Base-by-base conservation (phyloP, 2,888 invertebrate genomes). In the Agonopterix subpropinquella region DNA sequence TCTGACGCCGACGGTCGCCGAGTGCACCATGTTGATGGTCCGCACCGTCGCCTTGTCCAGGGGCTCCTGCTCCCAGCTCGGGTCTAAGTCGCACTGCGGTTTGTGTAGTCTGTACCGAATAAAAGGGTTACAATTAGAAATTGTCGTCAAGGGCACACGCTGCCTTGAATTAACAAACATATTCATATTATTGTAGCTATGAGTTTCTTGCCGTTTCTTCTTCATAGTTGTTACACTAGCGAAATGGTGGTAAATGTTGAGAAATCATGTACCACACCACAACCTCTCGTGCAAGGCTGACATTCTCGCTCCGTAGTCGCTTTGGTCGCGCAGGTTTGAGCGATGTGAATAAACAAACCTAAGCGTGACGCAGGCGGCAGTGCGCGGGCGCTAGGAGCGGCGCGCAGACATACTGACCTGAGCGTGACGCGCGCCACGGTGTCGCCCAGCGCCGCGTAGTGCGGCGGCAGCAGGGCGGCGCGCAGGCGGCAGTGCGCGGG, bases 61-160 rank as follows among this genome's bases (percentile, higher is more conserved):
- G 41, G 91, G 87, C 62, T 94, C 93, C 47, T 92, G 91, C 58
- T 92, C 92, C 97, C 97, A 97, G 45, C 92, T 90, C 2, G 90
- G 80, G 56, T 94, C 93, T 41, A 97, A 74, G 71, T 93, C 93
- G 70, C 96, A 97, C 45, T 93, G 93, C 0, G 98, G 97, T 48
- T 94, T 92, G 64, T 92, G 88, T 13, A 96, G 81, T 47, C 92
- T 89, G 59, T 0, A 15, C 1, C 13, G 11, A 3, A n/a, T n/a
- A 39, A 39, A 28, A 28, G 7, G 28, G 1, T 28, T 28, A 28
- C 1, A 28, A 28, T 5, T 28, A 28, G 28, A 28, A 7, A 28
- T 7, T 4, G 28, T 28, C 7, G 28, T 28, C 7, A 4, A 28
- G 28, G 5, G 28, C 28, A 28, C 28, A 28, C 28, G 28, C 13